phyloP scores from a whole-genome alignment of 2,888 invertebrate genomes.

The Emesis castigata region DNA sequence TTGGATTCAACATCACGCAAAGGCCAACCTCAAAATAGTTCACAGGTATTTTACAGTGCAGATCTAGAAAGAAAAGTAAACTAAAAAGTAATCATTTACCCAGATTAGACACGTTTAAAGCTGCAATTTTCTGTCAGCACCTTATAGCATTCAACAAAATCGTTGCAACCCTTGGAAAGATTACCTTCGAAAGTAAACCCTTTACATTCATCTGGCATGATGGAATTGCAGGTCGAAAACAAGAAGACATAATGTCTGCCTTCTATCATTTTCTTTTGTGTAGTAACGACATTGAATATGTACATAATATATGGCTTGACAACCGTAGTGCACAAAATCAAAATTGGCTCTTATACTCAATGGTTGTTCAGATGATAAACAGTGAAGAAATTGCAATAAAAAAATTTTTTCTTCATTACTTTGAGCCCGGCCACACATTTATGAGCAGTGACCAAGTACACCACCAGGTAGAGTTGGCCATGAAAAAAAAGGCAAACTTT shows the following conservation, averaged over 20 bases:
- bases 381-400: slow-evolving; percentile 45
- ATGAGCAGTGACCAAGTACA: slow-evolving; percentile 64
- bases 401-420: slow-evolving; percentile 48
- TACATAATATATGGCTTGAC: slow-evolving; percentile 37
- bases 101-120: slow-evolving; percentile 31
- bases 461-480: slow-evolving; percentile 10
- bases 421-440: slow-evolving; percentile 67
- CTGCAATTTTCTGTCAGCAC: slow-evolving; percentile 50
- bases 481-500: slow-evolving; percentile 56
- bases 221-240: slow-evolving; percentile 39
- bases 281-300: slow-evolving; percentile 34
- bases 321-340: slow-evolving; percentile 28
- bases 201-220: slow-evolving; percentile 19
- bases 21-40: slow-evolving; percentile 19
- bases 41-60: no score
- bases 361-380: slow-evolving; percentile 32
- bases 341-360: background rate
- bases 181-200: slow-evolving; percentile 17
- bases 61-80: no score
- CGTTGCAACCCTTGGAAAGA: slow-evolving; percentile 17
- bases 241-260: slow-evolving; percentile 47
- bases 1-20: slow-evolving; percentile 13
- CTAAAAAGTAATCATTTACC: no score
- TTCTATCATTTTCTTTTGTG: slow-evolving; percentile 52
- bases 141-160: slow-evolving; percentile 56